Conservation (phyloP, 2,888 invertebrate genomes). For the Gnatocerus cornutus region DNA sequence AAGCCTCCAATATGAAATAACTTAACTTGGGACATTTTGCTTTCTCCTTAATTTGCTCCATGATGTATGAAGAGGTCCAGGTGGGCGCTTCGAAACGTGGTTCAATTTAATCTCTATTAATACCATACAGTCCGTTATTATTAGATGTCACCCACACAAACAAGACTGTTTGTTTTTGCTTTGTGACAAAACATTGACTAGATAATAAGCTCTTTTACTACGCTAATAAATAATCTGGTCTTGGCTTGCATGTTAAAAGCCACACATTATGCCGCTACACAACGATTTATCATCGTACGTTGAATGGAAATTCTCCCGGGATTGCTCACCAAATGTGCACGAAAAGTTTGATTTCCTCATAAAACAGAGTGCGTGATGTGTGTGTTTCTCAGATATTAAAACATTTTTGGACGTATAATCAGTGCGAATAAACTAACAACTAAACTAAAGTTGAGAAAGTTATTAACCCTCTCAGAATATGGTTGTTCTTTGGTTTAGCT, state of each 20-base stretch:
- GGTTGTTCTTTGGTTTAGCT: too few relatives aligned
- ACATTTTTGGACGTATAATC: background rate
- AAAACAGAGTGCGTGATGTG: constrained; percentile 2
- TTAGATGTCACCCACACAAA: constrained; percentile 41
- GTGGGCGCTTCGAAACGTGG: constrained; percentile 37
- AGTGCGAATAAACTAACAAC: too few relatives aligned
- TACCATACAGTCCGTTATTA: constrained; percentile 42
- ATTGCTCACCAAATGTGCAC: constrained; percentile 25
- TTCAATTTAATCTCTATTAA: constrained; percentile 46
- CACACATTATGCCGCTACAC: constrained; percentile 39
- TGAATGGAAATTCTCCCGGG: constrained; percentile 36
- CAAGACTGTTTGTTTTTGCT: constrained; percentile 44
- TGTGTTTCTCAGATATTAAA: background rate
- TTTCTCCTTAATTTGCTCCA: constrained; percentile 13
- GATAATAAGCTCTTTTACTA: constrained; percentile 44
- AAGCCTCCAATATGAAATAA: constrained; percentile 10
- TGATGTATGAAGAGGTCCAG: constrained; percentile 49
- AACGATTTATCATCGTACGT: constrained; percentile 32
- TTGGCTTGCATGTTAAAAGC: constrained; percentile 44
- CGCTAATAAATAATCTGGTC: constrained; percentile 46
- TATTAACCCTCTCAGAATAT: too few relatives aligned
- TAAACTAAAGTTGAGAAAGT: too few relatives aligned
- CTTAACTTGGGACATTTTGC: constrained; percentile 9
- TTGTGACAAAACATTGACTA: constrained; percentile 39
- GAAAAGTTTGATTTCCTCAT: constrained; percentile 2